Conservation (phyloP, 2,113 vertebrate species). For the Protobothrops flavoviridis region DNA sequence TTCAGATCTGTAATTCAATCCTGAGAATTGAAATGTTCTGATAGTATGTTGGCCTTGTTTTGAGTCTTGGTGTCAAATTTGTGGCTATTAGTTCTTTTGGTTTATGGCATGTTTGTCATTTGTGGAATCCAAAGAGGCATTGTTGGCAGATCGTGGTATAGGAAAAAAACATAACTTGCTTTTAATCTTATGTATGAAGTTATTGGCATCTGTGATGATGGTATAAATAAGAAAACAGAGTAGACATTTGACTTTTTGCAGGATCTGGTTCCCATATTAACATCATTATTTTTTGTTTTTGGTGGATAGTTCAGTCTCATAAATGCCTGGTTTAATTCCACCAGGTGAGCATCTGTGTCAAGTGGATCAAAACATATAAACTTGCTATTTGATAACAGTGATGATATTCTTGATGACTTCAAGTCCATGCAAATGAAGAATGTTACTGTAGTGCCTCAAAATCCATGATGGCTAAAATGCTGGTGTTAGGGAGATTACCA, state of each 20-base stretch:
- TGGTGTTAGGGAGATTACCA: not conserved
- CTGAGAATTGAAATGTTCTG: not conserved
- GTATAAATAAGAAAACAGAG: not conserved
- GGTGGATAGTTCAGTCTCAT: not conserved
- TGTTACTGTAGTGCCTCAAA: not conserved
- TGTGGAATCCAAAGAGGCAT: not conserved
- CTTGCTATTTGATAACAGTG: not conserved
- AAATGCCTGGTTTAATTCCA: not conserved
- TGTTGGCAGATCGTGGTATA: not conserved
- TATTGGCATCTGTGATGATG: not conserved
- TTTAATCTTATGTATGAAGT: not conserved
- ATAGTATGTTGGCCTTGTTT: not conserved
- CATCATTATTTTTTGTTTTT: not conserved
- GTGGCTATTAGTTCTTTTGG: not conserved
- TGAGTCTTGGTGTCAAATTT: not conserved
- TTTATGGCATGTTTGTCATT: not conserved
- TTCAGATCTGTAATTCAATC: not conserved
- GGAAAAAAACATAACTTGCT: not conserved
- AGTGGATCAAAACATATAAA: not conserved
- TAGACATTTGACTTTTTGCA: not conserved
- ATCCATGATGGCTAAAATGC: not conserved
- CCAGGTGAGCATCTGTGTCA: not conserved
- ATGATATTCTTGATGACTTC: not conserved
- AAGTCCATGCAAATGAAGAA: not conserved
- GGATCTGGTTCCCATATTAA: not conserved